Conservation (phyloP, 2,797 vertebrate genomes). For the Pterois miles region DNA sequence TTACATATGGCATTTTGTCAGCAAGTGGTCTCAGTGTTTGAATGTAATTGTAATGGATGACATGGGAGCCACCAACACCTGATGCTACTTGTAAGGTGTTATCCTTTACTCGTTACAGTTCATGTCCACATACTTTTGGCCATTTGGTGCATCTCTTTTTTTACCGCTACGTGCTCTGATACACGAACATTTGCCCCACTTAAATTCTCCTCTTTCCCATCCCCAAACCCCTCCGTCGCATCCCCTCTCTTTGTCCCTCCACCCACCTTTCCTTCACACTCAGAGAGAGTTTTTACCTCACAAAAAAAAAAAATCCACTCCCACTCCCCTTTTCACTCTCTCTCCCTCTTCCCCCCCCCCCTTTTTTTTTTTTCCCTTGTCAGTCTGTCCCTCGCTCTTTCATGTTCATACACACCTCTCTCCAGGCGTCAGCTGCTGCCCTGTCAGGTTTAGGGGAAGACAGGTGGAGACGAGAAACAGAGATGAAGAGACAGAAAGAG, state of each 20-base stretch:
- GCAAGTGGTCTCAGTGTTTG: not conserved
- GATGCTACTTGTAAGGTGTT: not conserved
- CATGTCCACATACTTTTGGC: not conserved
- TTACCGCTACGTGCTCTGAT: not conserved
- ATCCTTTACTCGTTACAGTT: not conserved
- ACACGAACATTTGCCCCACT: slow-evolving; percentile 9
- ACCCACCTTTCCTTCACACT: slow-evolving; percentile 29
- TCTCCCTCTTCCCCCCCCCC: slow-evolving; percentile 3
- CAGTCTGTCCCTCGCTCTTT: slow-evolving; percentile 47
- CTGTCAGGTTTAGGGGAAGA: slow-evolving; percentile 63
- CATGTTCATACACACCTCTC: slow-evolving; percentile 49
- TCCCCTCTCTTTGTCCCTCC: slow-evolving; percentile 19
- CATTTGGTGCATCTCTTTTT: not conserved
- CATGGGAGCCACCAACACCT: not conserved
- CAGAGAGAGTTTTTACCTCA: slow-evolving; percentile 42
- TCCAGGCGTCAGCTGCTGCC: slow-evolving; percentile 65
- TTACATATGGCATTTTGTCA: not conserved
- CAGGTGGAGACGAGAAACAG: slow-evolving; percentile 48
- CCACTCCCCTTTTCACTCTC: slow-evolving; percentile 35
- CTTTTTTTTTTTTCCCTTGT: slow-evolving; percentile 13
- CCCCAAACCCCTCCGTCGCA: slow-evolving; percentile 1
- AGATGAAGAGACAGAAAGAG: slow-evolving; percentile 45
- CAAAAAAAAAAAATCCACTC: slow-evolving; percentile 29
- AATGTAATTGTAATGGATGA: not conserved
- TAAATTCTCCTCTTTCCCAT: slow-evolving; percentile 5